Evolutionary conservation across 2,888 invertebrate species (phyloP), one percentile per base, ranked within the genome.

Genomic region (Morpho helenor): DNA sequence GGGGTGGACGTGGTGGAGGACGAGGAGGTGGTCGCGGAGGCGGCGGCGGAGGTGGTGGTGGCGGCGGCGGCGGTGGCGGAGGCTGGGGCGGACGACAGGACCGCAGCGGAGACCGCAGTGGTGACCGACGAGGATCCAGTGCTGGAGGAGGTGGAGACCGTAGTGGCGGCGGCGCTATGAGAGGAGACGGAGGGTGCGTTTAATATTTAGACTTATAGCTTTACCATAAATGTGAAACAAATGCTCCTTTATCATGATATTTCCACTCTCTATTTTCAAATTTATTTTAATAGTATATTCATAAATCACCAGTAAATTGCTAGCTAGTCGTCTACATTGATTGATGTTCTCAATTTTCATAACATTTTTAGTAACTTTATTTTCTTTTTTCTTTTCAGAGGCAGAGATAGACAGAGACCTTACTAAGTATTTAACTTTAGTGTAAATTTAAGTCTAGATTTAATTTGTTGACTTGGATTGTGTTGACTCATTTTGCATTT

Each of bases 81-180:
- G 82, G 54, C 61, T 69, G 45, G 74, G 77, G 41, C 73, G 77
- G 54, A 52, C 77, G 76, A 49, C 79, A 75, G 47, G 76, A 78
- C 45, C 87, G 80, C 72, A 79, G 84, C 76, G 85, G 66, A 80
- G 85, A 62, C 77, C 87, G 64, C 74, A 83, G 72, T 4, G 70
- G 77, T n/a, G 73, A 60, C 54, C 70, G 73, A 40, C 69, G 76
- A 6, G 72, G 75, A 23, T 74, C 75, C 41, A 74, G 75, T 45
- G 71, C 74, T 48, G 68, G 76, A 49, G 68, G 75, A 10, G 69
- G 68, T 52, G 76, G 80, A 50, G 75, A 79, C 56, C 70, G 80
- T 52, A 78, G 77, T 52, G 71, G 69, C 31, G 70, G 80, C 59
- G 74, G 73, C 43, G 54, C 54, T 48, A 54, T 54, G 54, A 47